Conservation (phyloP, 2,888 invertebrate species). For the Axea sp. region DNA sequence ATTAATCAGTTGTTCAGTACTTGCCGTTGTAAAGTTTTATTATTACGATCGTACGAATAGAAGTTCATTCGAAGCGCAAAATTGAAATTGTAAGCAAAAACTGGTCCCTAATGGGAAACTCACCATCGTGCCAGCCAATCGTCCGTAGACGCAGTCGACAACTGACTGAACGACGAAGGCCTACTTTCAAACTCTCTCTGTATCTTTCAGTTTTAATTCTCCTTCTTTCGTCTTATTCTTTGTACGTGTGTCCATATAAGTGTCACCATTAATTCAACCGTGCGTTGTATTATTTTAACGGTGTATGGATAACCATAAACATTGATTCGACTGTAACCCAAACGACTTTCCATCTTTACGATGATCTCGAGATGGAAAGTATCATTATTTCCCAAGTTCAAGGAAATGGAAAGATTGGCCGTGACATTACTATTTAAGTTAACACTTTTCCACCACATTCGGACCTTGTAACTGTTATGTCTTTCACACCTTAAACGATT, state of each 20-base stretch:
- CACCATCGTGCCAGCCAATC: constrained; percentile 76
- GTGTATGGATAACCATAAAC: constrained; percentile 48
- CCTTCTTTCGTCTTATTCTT: constrained; percentile 64
- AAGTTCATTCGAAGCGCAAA: background rate
- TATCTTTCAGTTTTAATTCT: constrained; percentile 69
- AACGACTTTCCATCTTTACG: constrained; percentile 56
- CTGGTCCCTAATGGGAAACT: constrained; percentile 64
- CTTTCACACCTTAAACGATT: no score
- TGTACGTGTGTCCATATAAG: constrained; percentile 52
- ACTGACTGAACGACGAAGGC: constrained; percentile 76
- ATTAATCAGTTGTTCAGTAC: no score
- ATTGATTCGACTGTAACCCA: constrained; percentile 7
- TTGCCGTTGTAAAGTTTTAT: no score
- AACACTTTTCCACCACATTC: constrained; percentile 1
- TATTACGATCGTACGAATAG: background rate
- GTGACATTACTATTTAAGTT: constrained; percentile 11
- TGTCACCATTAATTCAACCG: constrained; percentile 61
- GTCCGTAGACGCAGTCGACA: constrained; percentile 75
- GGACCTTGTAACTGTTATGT: constrained; percentile 10
- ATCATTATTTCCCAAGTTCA: constrained; percentile 57
- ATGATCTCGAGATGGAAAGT: constrained; percentile 61
- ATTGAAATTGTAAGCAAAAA: constrained; percentile 6
- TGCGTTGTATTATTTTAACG: constrained; percentile 56
- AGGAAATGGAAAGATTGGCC: constrained; percentile 63
- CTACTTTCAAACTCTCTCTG: constrained; percentile 79